A percentile compares a stretch with the other conserved stretches of the same genome.
Evolutionary conservation across 2,113 vertebrate species (phyloP).

Genomic region (Elaphurus davidianus): DNA sequence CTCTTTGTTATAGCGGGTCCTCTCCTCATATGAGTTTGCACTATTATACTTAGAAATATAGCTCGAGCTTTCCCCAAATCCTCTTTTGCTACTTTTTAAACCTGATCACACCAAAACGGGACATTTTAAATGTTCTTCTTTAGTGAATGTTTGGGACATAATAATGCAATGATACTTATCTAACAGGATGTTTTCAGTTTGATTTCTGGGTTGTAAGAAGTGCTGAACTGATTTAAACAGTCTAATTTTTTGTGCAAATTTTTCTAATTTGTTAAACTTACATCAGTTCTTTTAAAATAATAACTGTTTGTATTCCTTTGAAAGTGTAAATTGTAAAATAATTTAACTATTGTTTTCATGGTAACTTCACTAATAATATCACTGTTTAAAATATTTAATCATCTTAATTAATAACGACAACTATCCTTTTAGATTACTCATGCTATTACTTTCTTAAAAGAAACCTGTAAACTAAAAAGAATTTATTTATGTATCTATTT

Average conservation of each 20-base stretch:
- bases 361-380: neutral
- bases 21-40: neutral
- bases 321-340: neutral
- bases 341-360: neutral
- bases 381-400: neutral
- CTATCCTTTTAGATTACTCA: neutral
- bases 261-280: neutral
- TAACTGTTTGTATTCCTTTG: neutral
- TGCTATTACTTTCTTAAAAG: neutral
- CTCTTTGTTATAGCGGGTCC: neutral
- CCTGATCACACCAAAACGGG: neutral
- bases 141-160: neutral
- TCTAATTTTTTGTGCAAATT: neutral
- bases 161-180: neutral
- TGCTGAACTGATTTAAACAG: neutral
- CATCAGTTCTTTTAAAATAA: neutral
- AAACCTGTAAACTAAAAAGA: neutral
- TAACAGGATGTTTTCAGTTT: neutral
- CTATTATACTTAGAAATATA: neutral
- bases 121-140: neutral
- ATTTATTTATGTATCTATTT: neutral
- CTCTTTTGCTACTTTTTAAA: neutral
- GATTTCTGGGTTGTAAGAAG: neutral
- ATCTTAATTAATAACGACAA: neutral
- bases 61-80: neutral